Percentiles rank a stretch among this genome's conserved stretches.
phyloP scores from a whole-genome alignment of 2,888 invertebrate species.

The Autographa pulchrina region DNA sequence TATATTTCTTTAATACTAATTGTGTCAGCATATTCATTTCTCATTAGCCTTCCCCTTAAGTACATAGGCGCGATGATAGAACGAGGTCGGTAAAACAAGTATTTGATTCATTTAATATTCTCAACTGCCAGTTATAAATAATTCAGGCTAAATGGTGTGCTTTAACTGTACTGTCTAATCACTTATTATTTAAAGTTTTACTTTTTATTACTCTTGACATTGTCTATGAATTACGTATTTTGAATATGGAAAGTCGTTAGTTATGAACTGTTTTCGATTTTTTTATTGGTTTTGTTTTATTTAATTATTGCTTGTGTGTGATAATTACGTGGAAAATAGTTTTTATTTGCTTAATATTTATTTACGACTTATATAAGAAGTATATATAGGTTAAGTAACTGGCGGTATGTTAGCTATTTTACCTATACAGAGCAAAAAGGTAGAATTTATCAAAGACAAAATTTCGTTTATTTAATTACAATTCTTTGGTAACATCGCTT shows the following conservation, averaged over 20 bases:
- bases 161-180: background rate
- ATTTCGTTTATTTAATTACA: conserved; percentile 26
- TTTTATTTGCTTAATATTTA: no score
- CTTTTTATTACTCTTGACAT: conserved; percentile 15
- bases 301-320: background rate
- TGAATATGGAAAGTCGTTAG: background rate
- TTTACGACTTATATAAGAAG: no score
- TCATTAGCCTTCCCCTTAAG: no score
- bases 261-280: background rate
- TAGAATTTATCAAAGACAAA: conserved; percentile 30
- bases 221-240: background rate
- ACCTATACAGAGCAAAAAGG: conserved; percentile 6
- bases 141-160: conserved; percentile 10
- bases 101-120: conserved; percentile 7
- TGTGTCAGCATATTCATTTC: no score
- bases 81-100: background rate
- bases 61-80: no score
- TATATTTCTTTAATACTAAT: no score
- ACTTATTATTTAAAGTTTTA: conserved; percentile 16
- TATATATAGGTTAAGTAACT: no score
- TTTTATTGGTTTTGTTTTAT: background rate
- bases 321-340: no score
- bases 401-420: no score
- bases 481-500: conserved; percentile 27
- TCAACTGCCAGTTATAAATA: conserved; percentile 10